These are phyloP conservation scores for Myiotriccus ornatus DNA, from an alignment of 2,797 vertebrate genomes.

Conservation along the genomic window DNA sequence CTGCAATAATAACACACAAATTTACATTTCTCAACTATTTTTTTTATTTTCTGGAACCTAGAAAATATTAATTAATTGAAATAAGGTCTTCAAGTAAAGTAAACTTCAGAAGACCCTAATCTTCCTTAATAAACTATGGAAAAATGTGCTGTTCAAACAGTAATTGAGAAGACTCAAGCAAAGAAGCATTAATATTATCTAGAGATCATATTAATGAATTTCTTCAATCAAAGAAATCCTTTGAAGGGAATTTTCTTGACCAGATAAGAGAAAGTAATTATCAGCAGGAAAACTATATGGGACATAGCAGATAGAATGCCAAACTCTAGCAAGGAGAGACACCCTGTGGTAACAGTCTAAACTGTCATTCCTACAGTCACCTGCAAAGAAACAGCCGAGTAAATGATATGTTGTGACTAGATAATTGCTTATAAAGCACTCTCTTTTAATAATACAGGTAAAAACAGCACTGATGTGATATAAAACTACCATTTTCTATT, in stretches of 20 bases:
- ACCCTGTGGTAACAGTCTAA: neutral
- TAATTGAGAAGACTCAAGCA: neutral
- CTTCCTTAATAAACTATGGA: neutral
- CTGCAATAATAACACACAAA: neutral
- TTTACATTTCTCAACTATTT: neutral
- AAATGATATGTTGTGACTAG: neutral
- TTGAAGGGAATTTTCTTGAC: neutral
- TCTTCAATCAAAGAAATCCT: neutral
- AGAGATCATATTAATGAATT: neutral
- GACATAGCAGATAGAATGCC: neutral
- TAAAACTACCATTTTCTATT: neutral
- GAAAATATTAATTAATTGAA: neutral
- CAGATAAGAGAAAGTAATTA: neutral
- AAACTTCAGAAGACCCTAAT: neutral
- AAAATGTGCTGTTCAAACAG: neutral
- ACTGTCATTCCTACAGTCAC: neutral
- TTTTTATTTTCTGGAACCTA: neutral
- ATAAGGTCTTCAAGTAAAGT: neutral
- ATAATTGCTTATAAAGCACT: neutral
- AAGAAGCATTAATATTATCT: neutral
- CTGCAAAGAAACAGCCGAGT: neutral
- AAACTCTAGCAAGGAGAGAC: neutral
- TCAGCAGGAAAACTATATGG: rapidly evolving
- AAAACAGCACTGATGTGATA: neutral
- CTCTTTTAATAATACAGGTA: neutral